These are phyloP conservation scores for Aporrectodea caliginosa DNA, from an alignment of 1,140 invertebrate species.

Conservation along the genomic window DNA sequence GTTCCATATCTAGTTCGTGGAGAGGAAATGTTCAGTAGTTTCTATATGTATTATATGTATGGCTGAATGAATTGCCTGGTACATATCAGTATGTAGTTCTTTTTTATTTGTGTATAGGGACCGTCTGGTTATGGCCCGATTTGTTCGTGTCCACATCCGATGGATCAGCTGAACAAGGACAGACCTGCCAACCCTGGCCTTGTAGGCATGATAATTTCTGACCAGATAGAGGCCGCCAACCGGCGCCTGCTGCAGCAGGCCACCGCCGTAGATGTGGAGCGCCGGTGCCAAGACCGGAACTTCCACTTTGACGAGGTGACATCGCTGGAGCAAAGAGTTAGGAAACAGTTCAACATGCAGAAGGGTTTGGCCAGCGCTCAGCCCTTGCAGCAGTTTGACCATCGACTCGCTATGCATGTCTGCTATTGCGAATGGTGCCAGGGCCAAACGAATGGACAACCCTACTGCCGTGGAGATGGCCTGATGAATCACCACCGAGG, in stretches of 20 bases:
- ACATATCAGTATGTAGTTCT: too few species aligned
- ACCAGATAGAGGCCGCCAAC: not conserved
- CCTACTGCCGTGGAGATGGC: conserved; percentile 1
- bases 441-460: not conserved
- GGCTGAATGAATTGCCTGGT: too few species aligned
- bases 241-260: not conserved
- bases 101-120: too few species aligned
- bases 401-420: not conserved
- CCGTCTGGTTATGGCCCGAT: too few species aligned
- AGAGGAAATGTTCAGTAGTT: too few species aligned
- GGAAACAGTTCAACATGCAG: not conserved
- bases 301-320: conserved; percentile 2
- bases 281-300: not conserved
- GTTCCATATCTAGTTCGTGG: too few species aligned
- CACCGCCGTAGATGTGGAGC: not conserved
- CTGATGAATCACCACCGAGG: conserved; percentile 2
- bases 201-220: too few species aligned
- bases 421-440: conserved; percentile 39
- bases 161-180: too few species aligned
- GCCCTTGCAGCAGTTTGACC: not conserved
- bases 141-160: too few species aligned
- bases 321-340: not conserved
- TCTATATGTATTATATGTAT: too few species aligned
- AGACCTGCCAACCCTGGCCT: not conserved
- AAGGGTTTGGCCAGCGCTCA: not conserved